Evolutionary conservation across 2,113 vertebrate species (phyloP), one percentile per base, ranked within the genome.

Genomic region (Eulacestoma nigropectus): DNA sequence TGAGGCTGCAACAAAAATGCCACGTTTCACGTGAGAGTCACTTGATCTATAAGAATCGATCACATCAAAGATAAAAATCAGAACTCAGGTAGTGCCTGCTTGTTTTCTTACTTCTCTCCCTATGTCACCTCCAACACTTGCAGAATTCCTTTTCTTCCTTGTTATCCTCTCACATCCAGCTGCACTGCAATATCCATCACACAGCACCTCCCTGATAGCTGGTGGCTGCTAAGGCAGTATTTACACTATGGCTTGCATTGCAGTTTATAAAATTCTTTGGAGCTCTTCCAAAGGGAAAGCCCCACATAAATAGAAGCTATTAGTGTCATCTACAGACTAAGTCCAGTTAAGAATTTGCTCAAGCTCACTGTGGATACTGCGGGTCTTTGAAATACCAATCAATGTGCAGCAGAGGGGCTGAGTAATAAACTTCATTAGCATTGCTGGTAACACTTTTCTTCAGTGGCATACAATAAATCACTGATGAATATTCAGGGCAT

Each of bases 221-320:
- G 76, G 37, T 41, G 72, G 59, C 93, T 92, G 72, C 63, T 62
- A 37, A 91, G 32, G 89, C 68, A 86, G 21, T 62, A 92, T 94
- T 90, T 90, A 77, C 42, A 41, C 68, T 77, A 25, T 0, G 6
- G 50, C 35, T 89, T 26, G 29, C 82, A 27, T 27, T 68, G 44
- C 65, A 73, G 82, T 68, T 82, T 68, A 87, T 87, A 91, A 79
- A 90, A 88, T 60, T 57, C 47, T 75, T 30, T 92, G 94, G 94
- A 90, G 39, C 44, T 80, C 80, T 67, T 95, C 93, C 92, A 95
- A 60, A 90, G 76, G 79, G 91, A 93, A 92, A 93, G 90, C 76
- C 86, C 73, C 39, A 74, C 4, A 3, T 93, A 92, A 92, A 89
- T 3, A 15, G 6, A 62, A 78, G 89, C 63, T 80, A 7, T 77